Evolutionary conservation across 1,140 invertebrate species (phyloP), one percentile per base, ranked within the genome.

Genomic region (Periplaneta americana): DNA sequence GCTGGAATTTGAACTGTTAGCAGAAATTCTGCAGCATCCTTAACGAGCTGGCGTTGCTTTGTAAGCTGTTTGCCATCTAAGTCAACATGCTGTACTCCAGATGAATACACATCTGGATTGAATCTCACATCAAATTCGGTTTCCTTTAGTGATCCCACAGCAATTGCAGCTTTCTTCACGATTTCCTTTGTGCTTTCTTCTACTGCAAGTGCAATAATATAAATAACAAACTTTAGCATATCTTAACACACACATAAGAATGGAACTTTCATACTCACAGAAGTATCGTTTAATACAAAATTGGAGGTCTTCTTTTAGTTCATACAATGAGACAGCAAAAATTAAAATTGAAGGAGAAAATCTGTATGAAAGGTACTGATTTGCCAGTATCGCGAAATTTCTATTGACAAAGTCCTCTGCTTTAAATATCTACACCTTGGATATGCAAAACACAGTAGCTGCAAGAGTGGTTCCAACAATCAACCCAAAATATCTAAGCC

Each of bases 91-190:
- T 91, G 92, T 48, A 99, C 98, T 81, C 96, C 96, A 1, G 96
- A 95, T 10, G 98, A 99, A 90, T 96, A 99, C 79, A 99, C 96
- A 90, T 99, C 98, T 0, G 98, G 97, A 90, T 99, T 99, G 88
- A 99, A 99, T 78, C 97, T 92, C 81, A 99, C 96, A 86, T 98
- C 97, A 87, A 99, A 99, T 88, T 99, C 97, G 57, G 92, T 95
- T 82, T 97, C 96, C 86, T 97, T 97, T 4, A 99, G 90, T 6
- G 98, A 99, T 0, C 97, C 96, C 28, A 99, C 97, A 66, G 96
- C 94, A 17, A 92, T 88, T 22, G 97, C 96, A 35, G 98, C 97
- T 84, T 94, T 94, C 83, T 93, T 94, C 0, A 99, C 96, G 74
- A 99, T 97, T 81, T 96, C 96, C 83, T 94, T 94, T 10, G 96